Conservation (phyloP, 2,888 invertebrate genomes). For the Theretra japonica region DNA sequence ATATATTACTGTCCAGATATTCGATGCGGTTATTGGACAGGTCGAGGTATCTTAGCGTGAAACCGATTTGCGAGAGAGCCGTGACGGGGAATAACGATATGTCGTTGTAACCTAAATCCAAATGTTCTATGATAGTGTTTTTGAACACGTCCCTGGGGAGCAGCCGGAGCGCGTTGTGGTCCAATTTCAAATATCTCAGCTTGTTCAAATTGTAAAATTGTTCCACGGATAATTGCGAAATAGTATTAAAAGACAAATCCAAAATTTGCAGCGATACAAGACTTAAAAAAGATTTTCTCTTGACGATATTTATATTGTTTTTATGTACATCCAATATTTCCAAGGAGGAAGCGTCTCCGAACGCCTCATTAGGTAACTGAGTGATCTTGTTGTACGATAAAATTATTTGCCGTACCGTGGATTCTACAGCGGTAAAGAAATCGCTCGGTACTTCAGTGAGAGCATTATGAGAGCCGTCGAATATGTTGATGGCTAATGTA, state of each 20-base stretch:
- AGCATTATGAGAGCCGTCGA: conserved; percentile 89
- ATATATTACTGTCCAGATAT: conserved; percentile 94
- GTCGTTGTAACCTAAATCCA: conserved; percentile 91
- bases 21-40: conserved; percentile 92
- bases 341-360: conserved; percentile 88
- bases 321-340: conserved; percentile 90
- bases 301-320: conserved; percentile 89
- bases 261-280: conserved; percentile 90
- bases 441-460: conserved; percentile 87
- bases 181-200: conserved; percentile 89
- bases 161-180: conserved; percentile 89
- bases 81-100: conserved; percentile 92
- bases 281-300: conserved; percentile 91
- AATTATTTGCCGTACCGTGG: conserved; percentile 87
- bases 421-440: conserved; percentile 87
- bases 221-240: conserved; percentile 90
- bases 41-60: conserved; percentile 91
- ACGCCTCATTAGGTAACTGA: conserved; percentile 89
- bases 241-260: conserved; percentile 90
- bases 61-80: conserved; percentile 91
- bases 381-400: conserved; percentile 90
- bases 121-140: conserved; percentile 91
- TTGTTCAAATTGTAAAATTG: conserved; percentile 92
- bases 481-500: conserved; percentile 86
- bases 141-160: conserved; percentile 91